Conservation (phyloP, 2,888 invertebrate species). For the Agrochola lota region DNA sequence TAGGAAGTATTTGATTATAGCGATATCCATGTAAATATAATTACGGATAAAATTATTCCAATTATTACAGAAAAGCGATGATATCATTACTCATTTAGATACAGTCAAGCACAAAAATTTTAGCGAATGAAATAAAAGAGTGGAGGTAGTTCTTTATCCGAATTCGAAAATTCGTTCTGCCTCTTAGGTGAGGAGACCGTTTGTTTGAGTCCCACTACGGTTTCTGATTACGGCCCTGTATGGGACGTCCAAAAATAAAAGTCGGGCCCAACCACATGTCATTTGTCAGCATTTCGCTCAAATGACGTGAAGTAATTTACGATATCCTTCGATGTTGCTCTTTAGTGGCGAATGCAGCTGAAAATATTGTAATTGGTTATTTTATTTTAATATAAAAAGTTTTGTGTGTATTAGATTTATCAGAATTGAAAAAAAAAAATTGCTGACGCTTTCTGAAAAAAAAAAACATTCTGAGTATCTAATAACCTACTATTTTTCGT, state of each 20-base stretch:
- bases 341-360: conserved; percentile 69
- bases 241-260: conserved; percentile 83
- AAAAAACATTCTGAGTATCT: not conserved
- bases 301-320: conserved; percentile 83
- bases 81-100: conserved; percentile 1
- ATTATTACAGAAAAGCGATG: not conserved
- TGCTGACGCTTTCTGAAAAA: not conserved
- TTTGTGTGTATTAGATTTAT: not conserved
- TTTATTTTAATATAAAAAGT: not conserved
- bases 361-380: not conserved
- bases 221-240: conserved; percentile 77
- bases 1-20: not conserved
- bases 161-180: conserved; percentile 47
- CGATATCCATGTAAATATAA: not conserved
- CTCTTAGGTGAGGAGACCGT: conserved; percentile 29
- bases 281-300: conserved; percentile 86
- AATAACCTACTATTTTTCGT: not conserved
- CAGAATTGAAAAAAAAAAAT: not conserved
- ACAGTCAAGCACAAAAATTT: conserved; percentile 19
- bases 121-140: not conserved
- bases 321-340: conserved; percentile 76
- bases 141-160: conserved; percentile 24
- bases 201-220: conserved; percentile 63
- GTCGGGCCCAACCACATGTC: conserved; percentile 81
- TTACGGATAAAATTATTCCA: not conserved